A percentile compares a stretch with the other conserved stretches of the same genome.
phyloP scores from a whole-genome alignment of 2,888 invertebrate genomes.

The Nomada lathburiana region DNA sequence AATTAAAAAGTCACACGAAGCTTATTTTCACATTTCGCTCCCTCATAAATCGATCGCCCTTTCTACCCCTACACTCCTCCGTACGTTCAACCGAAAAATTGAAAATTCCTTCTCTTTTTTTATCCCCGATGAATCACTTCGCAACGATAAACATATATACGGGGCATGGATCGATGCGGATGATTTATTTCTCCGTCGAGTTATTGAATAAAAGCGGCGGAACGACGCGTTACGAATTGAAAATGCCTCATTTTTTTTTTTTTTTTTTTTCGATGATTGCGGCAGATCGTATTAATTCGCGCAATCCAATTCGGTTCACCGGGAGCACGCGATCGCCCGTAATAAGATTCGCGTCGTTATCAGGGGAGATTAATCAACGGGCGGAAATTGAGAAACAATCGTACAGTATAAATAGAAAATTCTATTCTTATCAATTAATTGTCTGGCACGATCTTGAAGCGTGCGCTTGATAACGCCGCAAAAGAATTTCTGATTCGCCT shows the following conservation, averaged over 20 bases:
- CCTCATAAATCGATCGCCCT: too few relatives aligned
- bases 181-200: constrained; percentile 28
- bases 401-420: too few relatives aligned
- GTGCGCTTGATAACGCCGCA: too few relatives aligned
- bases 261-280: not conserved
- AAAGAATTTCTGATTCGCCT: too few relatives aligned
- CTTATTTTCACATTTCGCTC: too few relatives aligned
- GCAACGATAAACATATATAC: constrained; percentile 9
- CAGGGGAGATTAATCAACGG: not conserved
- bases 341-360: constrained; percentile 49
- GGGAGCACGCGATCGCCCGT: constrained; percentile 26
- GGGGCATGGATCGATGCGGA: not conserved
- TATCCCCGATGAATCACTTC: not conserved
- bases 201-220: constrained; percentile 9
- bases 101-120: not conserved
- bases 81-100: not conserved
- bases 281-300: constrained; percentile 48
- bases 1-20: too few relatives aligned
- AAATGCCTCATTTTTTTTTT: constrained; percentile 16
- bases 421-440: too few relatives aligned
- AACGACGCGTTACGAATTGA: constrained; percentile 27
- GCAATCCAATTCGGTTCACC: constrained; percentile 42
- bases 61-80: too few relatives aligned
- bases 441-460: too few relatives aligned
- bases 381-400: too few relatives aligned